Percentiles rank a stretch among this genome's conserved stretches.
Evolutionary conservation across 2,888 invertebrate species (phyloP).

Genomic region (Phengaris arion): DNA sequence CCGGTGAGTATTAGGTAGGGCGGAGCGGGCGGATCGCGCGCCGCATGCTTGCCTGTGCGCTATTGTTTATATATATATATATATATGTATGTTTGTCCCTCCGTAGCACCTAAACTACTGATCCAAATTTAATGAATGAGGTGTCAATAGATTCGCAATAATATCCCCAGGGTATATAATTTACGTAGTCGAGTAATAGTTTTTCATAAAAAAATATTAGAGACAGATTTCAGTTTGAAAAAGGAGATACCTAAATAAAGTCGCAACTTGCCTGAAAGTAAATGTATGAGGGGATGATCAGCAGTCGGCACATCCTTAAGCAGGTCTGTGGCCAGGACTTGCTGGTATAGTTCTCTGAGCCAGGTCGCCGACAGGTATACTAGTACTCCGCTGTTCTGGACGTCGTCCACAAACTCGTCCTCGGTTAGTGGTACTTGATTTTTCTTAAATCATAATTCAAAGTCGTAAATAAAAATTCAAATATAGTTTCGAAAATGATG

Average conservation of each 20-base stretch:
- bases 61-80: no score
- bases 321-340: slow-evolving; percentile 86
- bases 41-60: no score
- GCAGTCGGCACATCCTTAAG: slow-evolving; percentile 85
- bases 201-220: neutral
- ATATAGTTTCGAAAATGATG: no score
- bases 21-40: no score
- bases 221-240: neutral
- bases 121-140: neutral
- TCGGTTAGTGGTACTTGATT: slow-evolving; percentile 82
- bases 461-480: no score
- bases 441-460: slow-evolving; percentile 46
- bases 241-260: slow-evolving; percentile 48
- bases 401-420: slow-evolving; percentile 94
- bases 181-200: no score
- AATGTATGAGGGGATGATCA: slow-evolving; percentile 85
- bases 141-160: neutral
- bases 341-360: slow-evolving; percentile 95
- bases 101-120: no score
- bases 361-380: slow-evolving; percentile 96
- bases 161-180: no score
- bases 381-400: slow-evolving; percentile 94
- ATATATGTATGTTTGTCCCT: no score
- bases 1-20: no score
- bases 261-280: slow-evolving; percentile 80